A percentile compares a stretch with the other conserved stretches of the same genome.
Conservation (phyloP, 2,113 vertebrate genomes). For the Synodontis membranacea region DNA sequence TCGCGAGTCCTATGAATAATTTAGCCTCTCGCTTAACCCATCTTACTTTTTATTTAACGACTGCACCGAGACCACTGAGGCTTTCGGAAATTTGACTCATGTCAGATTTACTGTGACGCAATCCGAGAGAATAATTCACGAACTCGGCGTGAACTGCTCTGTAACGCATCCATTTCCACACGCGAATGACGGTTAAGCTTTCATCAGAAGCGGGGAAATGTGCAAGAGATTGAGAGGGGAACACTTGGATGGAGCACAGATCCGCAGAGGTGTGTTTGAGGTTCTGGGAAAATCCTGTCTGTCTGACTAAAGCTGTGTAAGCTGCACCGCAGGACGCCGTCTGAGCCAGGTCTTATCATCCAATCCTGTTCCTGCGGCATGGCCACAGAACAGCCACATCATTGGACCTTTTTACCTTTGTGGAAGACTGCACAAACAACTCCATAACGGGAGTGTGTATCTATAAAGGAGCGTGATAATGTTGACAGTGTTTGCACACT, state of each 20-base stretch:
- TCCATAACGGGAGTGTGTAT: constrained; percentile 2
- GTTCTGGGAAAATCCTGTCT: neutral
- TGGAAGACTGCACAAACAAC: constrained; percentile 24
- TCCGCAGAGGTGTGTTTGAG: neutral
- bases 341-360: constrained; percentile 52
- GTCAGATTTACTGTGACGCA: constrained; percentile 6
- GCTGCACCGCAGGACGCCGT: constrained; percentile 26
- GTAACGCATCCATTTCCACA: constrained; percentile 9
- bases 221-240: neutral
- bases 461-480: neutral
- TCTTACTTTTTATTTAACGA: constrained; percentile 47
- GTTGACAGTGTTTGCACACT: neutral
- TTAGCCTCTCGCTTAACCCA: constrained; percentile 47
- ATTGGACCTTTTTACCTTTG: constrained; percentile 46
- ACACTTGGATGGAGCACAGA: neutral
- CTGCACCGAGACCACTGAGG: constrained; percentile 36
- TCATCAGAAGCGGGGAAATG: constrained; percentile 13
- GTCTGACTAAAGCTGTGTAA: constrained; percentile 24
- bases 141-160: constrained; percentile 40
- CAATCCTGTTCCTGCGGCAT: constrained; percentile 41
- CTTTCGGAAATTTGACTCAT: constrained; percentile 50
- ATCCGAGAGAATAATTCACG: constrained; percentile 18
- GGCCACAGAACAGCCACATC: constrained; percentile 31
- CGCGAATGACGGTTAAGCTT: constrained; percentile 15
- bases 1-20: constrained; percentile 45